A percentile compares a stretch with the other conserved stretches of the same genome.
These are phyloP conservation scores for Oxytorus armatus DNA, from an alignment of 2,888 invertebrate species.

Conservation along the genomic window DNA sequence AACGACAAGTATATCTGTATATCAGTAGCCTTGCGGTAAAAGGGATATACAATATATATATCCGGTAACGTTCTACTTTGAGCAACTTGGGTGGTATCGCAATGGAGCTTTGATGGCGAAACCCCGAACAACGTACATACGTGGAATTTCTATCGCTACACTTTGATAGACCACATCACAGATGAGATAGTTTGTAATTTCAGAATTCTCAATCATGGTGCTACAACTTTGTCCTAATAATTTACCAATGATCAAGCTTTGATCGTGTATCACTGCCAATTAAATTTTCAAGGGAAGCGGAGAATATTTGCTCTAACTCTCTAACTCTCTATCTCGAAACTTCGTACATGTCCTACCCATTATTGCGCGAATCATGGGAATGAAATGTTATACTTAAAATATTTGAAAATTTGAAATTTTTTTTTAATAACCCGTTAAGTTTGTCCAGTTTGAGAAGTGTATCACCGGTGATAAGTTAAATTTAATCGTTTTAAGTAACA, in stretches of 20 bases:
- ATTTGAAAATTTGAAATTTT: too few species aligned
- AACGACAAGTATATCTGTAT: not conserved
- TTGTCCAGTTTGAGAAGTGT: too few species aligned
- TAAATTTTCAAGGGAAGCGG: too few species aligned
- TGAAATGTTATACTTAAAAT: too few species aligned
- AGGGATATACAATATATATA: not conserved
- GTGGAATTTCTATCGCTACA: not conserved
- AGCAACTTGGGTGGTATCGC: slow-evolving; percentile 44
- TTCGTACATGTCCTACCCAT: too few species aligned
- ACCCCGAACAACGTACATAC: slow-evolving; percentile 8
- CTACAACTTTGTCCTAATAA: not conserved
- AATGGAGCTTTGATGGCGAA: slow-evolving; percentile 39
- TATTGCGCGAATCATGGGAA: too few species aligned
- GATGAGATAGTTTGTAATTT: slow-evolving; percentile 12
- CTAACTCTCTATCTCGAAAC: too few species aligned
- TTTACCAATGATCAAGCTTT: not conserved
- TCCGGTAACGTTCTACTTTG: slow-evolving; percentile 27
- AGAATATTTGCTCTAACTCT: too few species aligned
- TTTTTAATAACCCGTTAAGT: too few species aligned
- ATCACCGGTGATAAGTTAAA: too few species aligned
- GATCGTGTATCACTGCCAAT: not conserved
- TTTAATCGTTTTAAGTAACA: too few species aligned
- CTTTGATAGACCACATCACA: slow-evolving; percentile 74
- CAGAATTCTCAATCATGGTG: slow-evolving; percentile 2
- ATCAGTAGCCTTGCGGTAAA: not conserved